A percentile compares a stretch with the other conserved stretches of the same genome.
Evolutionary conservation across 2,888 invertebrate genomes (phyloP).

Genomic region (Cyclophora albipunctata): DNA sequence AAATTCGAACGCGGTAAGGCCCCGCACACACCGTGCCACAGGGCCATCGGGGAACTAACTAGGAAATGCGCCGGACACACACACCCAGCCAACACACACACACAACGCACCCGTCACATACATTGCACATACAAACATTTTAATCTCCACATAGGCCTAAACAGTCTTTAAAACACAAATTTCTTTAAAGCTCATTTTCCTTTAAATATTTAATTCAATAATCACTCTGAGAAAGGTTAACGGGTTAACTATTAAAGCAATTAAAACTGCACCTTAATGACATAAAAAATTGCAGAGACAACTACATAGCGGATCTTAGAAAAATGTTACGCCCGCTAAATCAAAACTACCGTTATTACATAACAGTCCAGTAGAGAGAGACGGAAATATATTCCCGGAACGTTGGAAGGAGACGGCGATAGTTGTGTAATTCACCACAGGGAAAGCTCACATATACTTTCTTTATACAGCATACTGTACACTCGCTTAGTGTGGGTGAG

Average conservation of each 20-base stretch:
- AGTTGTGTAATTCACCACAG: conserved; percentile 66
- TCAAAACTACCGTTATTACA: conserved; percentile 73
- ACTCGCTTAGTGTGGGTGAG: conserved; percentile 44
- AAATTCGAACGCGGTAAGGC: conserved; percentile 60
- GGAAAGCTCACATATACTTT: conserved; percentile 70
- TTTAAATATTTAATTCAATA: conserved; percentile 12
- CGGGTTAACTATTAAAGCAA: conserved; percentile 1
- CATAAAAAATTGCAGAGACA: conserved; percentile 21
- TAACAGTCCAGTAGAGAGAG: conserved; percentile 59
- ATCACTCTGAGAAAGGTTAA: conserved; percentile 1
- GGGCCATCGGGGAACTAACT: conserved; percentile 68
- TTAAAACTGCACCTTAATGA: conserved; percentile 7
- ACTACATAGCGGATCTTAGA: conserved; percentile 51
- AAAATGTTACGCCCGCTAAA: conserved; percentile 68
- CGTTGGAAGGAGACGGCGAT: conserved; percentile 46
- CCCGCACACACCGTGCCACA: conserved; percentile 70
- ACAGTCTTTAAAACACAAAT: conserved; percentile 16
- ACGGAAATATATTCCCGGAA: conserved; percentile 23
- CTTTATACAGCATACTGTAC: conserved; percentile 40
- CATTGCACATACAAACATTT: conserved; percentile 17
- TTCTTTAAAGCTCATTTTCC: neutral
- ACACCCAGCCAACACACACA: conserved; percentile 40
- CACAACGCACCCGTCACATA: conserved; percentile 21
- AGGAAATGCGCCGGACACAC: conserved; percentile 63
- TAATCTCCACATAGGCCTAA: conserved; percentile 19